These are phyloP conservation scores for Phymastichus coffea DNA, from an alignment of 1,140 invertebrate genomes.

Conservation along the genomic window DNA sequence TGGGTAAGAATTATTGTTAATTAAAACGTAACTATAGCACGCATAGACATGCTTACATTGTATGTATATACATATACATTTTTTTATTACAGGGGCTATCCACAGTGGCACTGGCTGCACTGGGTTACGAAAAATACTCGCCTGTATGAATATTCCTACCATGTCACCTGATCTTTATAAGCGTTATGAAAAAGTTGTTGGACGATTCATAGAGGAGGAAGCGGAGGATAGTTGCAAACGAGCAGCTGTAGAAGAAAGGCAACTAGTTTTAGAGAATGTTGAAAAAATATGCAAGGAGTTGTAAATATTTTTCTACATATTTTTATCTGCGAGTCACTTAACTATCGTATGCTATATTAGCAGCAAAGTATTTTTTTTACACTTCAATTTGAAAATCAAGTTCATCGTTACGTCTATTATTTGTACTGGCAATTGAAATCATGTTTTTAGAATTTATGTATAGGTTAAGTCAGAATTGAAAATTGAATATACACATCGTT, in stretches of 20 bases:
- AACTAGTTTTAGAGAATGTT: too few species aligned
- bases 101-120: slow-evolving; percentile 9
- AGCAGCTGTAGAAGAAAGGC: too few species aligned
- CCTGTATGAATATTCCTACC: slow-evolving; percentile 15
- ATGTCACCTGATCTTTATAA: slow-evolving; percentile 5
- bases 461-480: neutral
- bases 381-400: neutral
- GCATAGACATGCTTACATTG: too few species aligned
- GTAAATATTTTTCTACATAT: neutral
- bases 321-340: neutral
- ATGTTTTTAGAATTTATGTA: too few species aligned
- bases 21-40: too few species aligned
- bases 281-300: slow-evolving; percentile 14
- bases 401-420: neutral
- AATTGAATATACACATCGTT: too few species aligned
- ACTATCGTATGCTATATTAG: neutral
- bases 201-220: slow-evolving; percentile 10
- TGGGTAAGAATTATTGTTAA: too few species aligned
- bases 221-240: too few species aligned
- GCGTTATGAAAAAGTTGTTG: slow-evolving; percentile 17
- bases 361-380: neutral
- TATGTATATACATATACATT: neutral
- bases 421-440: too few species aligned
- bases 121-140: slow-evolving; percentile 21
- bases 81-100: slow-evolving; percentile 13